Conservation (phyloP, 2,888 invertebrate genomes). For the Cerastoderma edule region DNA sequence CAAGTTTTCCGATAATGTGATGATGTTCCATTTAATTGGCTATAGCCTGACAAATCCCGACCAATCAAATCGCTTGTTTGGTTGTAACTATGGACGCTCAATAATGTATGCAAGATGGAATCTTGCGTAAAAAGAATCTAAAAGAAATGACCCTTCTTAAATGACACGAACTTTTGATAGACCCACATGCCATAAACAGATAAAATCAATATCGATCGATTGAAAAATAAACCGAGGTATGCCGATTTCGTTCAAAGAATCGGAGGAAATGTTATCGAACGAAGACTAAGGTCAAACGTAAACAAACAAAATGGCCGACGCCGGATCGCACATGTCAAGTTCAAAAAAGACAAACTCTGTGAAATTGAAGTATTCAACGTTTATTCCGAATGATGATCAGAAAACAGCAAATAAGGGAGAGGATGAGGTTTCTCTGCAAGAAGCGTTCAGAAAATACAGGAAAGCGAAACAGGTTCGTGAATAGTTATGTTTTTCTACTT, state of each 20-base stretch:
- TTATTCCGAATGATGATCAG: constrained; percentile 15
- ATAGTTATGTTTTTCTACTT: constrained; percentile 29
- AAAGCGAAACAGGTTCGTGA: constrained; percentile 61
- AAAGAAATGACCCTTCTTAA: neutral
- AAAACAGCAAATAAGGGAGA: constrained; percentile 18
- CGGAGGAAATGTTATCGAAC: too few species aligned
- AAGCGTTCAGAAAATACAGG: constrained; percentile 52
- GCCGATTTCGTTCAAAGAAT: neutral
- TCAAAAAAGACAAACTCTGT: constrained; percentile 20
- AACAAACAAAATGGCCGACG: constrained; percentile 64
- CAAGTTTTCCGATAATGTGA: too few species aligned
- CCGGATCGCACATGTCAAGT: constrained; percentile 35
- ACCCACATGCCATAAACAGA: too few species aligned
- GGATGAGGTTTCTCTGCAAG: constrained; percentile 45
- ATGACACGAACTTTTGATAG: too few species aligned
- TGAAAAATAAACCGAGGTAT: neutral
- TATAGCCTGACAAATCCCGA: neutral
- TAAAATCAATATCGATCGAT: neutral
- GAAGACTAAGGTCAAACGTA: constrained; percentile 31
- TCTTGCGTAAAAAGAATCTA: neutral
- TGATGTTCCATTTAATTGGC: constrained; percentile 8
- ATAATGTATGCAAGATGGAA: constrained; percentile 2
- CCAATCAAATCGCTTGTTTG: constrained; percentile 18
- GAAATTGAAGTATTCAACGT: constrained; percentile 52
- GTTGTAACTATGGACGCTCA: constrained; percentile 17